Conservation (phyloP, 1,140 invertebrate species). For the Phenacoccus solenopsis region DNA sequence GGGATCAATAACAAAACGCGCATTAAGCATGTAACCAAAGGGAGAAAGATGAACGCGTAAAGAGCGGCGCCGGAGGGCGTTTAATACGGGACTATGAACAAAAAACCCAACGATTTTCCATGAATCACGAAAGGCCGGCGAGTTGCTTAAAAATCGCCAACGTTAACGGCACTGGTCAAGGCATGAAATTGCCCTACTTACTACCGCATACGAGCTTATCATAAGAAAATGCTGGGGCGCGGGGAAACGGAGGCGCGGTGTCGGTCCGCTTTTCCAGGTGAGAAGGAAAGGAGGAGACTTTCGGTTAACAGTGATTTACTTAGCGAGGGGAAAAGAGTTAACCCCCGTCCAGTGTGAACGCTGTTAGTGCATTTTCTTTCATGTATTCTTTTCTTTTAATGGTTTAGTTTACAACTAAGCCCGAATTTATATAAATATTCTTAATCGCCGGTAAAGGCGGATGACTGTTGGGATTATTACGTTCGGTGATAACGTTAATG, state of each 20-base stretch:
- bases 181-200: slow-evolving; percentile 16
- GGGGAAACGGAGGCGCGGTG: background rate
- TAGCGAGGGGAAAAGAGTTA: background rate
- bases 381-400: slow-evolving; percentile 3
- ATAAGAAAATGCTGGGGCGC: background rate
- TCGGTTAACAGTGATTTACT: background rate
- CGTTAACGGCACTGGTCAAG: background rate
- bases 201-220: background rate
- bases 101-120: too few species aligned
- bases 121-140: background rate
- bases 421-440: slow-evolving; percentile 3
- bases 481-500: background rate
- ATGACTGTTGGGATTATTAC: too few species aligned
- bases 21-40: too few species aligned
- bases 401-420: slow-evolving; percentile 1
- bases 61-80: too few species aligned
- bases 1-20: too few species aligned
- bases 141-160: background rate
- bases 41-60: too few species aligned
- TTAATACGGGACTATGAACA: too few species aligned
- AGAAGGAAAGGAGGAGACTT: background rate
- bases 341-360: background rate
- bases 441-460: background rate
- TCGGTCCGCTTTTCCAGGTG: background rate
- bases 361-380: background rate